A percentile compares a stretch with the other conserved stretches of the same genome.
phyloP scores from a whole-genome alignment of 1,140 invertebrate species.

The Pomacea maculata region DNA sequence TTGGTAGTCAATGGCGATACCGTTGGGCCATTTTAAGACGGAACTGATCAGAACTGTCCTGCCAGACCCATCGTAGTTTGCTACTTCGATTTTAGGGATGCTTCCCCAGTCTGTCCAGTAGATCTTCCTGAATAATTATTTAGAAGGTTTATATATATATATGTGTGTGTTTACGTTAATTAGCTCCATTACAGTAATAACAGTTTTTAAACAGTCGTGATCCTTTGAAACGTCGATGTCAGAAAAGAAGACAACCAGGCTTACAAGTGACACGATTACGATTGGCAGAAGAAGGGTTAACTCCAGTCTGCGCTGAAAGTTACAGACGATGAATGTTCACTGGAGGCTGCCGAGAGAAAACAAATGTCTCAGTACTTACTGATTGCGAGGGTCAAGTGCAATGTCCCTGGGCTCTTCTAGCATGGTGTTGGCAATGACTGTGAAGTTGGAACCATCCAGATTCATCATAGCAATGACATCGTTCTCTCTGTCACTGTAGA shows the following conservation, averaged over 20 bases:
- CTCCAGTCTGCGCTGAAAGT: too few relatives aligned
- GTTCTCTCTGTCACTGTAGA: conserved; percentile 49
- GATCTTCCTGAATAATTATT: conserved; percentile 51
- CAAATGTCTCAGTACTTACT: too few relatives aligned
- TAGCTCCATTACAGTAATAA: too few relatives aligned
- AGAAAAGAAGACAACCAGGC: too few relatives aligned
- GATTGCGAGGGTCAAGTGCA: conserved; percentile 81
- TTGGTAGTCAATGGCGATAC: conserved; percentile 70
- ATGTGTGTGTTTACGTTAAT: too few relatives aligned
- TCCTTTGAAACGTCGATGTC: too few relatives aligned
- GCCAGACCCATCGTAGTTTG: conserved; percentile 63
- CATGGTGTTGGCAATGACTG: conserved; percentile 82
- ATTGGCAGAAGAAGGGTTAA: too few relatives aligned
- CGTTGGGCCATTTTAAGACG: conserved; percentile 71
- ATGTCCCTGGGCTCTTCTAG: conserved; percentile 94
- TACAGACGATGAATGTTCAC: too few relatives aligned
- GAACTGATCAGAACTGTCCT: conserved; percentile 66
- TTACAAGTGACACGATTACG: too few relatives aligned
- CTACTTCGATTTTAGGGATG: conserved; percentile 62
- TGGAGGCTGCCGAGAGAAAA: too few relatives aligned
- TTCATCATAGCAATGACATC: conserved; percentile 45
- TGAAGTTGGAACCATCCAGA: conserved; percentile 66
- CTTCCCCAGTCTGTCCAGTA: conserved; percentile 68
- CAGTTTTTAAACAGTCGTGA: too few relatives aligned
- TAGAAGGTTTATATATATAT: background rate